phyloP scores from a whole-genome alignment of 2,797 vertebrate species.

The Peromyscus melanophrys region DNA sequence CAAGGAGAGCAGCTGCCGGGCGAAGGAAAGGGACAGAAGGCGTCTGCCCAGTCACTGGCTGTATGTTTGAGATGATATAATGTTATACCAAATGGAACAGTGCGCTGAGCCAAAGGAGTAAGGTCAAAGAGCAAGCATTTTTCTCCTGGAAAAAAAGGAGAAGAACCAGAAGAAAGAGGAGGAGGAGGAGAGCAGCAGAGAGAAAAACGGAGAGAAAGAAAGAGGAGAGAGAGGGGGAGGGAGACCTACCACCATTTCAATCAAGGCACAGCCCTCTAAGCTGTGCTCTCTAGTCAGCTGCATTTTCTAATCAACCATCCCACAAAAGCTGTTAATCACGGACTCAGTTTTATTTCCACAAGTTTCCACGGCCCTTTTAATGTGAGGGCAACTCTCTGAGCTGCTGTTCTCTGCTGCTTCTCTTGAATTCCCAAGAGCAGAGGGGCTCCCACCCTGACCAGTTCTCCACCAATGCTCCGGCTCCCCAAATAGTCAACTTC shows the following conservation, averaged over 20 bases:
- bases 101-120: not conserved
- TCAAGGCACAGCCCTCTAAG: not conserved
- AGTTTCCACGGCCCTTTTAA: not conserved
- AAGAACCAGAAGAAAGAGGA: not conserved
- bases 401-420: not conserved
- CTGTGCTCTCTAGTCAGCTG: not conserved
- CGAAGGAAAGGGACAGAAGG: not conserved
- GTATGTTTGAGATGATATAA: not conserved
- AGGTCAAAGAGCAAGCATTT: not conserved
- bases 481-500: conserved; percentile 18
- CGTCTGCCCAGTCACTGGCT: not conserved
- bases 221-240: not conserved
- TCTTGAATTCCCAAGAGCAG: not conserved
- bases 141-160: not conserved
- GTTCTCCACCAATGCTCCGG: not conserved
- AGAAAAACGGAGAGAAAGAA: not conserved
- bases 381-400: not conserved
- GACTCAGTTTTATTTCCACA: not conserved
- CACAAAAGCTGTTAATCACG: not conserved
- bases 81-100: not conserved
- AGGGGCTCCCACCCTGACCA: not conserved
- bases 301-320: not conserved
- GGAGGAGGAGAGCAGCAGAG: not conserved
- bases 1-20: not conserved
- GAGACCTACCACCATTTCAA: rapidly evolving